Conservation (phyloP, 2,888 invertebrate species). For the Acronicta psi region DNA sequence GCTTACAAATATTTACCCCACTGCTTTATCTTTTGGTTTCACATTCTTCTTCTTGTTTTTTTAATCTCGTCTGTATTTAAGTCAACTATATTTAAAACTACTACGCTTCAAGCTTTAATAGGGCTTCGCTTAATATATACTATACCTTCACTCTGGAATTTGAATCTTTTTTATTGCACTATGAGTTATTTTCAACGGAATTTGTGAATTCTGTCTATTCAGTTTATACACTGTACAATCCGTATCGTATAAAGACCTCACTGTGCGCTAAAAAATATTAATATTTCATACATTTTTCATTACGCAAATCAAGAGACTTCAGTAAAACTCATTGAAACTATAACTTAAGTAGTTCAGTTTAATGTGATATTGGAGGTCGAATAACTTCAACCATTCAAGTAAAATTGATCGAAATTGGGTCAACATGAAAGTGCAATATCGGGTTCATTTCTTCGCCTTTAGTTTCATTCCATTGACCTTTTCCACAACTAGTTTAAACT, state of each 20-base stretch:
- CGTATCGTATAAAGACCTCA: no score
- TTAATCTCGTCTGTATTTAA: conserved; percentile 28
- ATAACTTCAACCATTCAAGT: conserved; percentile 35
- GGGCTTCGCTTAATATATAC: conserved; percentile 67
- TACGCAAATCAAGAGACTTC: conserved; percentile 53
- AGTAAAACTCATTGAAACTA: conserved; percentile 40
- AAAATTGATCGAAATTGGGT: conserved; percentile 32
- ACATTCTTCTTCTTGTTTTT: conserved; percentile 47
- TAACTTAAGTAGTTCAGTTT: conserved; percentile 13
- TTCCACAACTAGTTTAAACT: conserved; percentile 18
- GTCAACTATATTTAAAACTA: conserved; percentile 17
- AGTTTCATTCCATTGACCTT: conserved; percentile 25
- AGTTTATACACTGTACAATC: background rate
- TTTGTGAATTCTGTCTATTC: background rate
- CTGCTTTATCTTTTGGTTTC: conserved; percentile 62
- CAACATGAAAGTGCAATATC: conserved; percentile 39
- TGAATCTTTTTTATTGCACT: background rate
- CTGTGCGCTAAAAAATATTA: background rate
- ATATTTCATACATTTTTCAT: conserved; percentile 43
- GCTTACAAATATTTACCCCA: conserved; percentile 58
- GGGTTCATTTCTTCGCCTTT: conserved; percentile 26
- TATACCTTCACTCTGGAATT: conserved; percentile 45
- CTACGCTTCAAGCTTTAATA: conserved; percentile 66
- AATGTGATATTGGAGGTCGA: conserved; percentile 12
- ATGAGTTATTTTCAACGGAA: background rate